phyloP scores from a whole-genome alignment of 2,888 invertebrate species.

The Branchellion lobata region DNA sequence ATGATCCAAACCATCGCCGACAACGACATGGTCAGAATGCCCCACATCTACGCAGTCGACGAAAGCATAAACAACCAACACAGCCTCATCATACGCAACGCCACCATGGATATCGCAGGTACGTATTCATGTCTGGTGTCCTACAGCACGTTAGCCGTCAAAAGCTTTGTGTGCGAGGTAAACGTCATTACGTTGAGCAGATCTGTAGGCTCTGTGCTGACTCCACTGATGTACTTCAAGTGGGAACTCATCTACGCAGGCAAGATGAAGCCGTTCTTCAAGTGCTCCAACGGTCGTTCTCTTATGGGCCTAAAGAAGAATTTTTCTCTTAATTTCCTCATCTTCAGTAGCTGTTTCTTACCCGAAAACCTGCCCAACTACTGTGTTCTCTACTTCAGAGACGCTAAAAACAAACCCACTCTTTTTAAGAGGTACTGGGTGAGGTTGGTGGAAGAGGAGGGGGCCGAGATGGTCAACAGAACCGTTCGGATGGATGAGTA shows the following conservation, averaged over 20 bases:
- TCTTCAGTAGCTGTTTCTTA: slow-evolving; percentile 20
- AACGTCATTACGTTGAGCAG: background rate
- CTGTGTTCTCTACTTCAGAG: slow-evolving; percentile 13
- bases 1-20: slow-evolving; percentile 20
- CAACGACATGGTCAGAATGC: slow-evolving; percentile 10
- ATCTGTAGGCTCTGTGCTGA: background rate
- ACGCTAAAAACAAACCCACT: background rate
- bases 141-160: slow-evolving; percentile 7
- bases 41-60: background rate
- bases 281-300: slow-evolving; percentile 5
- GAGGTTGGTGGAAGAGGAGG: background rate
- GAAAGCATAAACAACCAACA: background rate
- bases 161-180: background rate
- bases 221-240: slow-evolving; percentile 37
- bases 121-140: slow-evolving; percentile 15
- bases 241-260: slow-evolving; percentile 17
- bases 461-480: background rate
- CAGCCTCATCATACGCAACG: slow-evolving; percentile 20
- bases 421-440: slow-evolving; percentile 6
- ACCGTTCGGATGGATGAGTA: background rate
- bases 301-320: background rate
- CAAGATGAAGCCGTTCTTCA: slow-evolving; percentile 13
- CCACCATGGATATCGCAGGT: slow-evolving; percentile 27
- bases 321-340: background rate
- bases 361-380: background rate